phyloP scores from a whole-genome alignment of 2,113 vertebrate species.

The Erythrolamprus reginae region DNA sequence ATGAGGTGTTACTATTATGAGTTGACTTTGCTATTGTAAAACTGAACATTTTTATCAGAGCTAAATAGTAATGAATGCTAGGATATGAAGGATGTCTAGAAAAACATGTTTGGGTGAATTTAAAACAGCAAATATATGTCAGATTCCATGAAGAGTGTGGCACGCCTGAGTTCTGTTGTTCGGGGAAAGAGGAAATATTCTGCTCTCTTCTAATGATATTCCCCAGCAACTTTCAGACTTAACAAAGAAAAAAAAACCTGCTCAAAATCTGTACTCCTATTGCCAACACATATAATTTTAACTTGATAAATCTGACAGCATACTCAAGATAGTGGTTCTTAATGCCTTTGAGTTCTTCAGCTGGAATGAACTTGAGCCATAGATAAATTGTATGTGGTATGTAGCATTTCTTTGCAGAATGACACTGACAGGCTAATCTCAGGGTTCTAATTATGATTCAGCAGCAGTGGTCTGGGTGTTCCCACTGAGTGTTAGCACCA shows the following conservation, averaged over 20 bases:
- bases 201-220: not conserved
- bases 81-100: not conserved
- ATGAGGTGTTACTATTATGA: not conserved
- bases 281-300: not conserved
- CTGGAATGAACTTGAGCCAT: not conserved
- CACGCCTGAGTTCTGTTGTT: not conserved
- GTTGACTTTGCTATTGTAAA: not conserved
- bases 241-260: not conserved
- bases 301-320: not conserved
- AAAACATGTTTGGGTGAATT: not conserved
- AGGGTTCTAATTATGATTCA: not conserved
- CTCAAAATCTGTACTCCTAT: not conserved
- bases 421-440: not conserved
- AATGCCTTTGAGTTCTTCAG: not conserved
- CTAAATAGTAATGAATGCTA: not conserved
- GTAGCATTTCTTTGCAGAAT: not conserved
- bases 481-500: not conserved
- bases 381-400: not conserved
- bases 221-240: not conserved
- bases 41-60: not conserved
- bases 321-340: not conserved
- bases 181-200: not conserved
- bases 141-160: not conserved
- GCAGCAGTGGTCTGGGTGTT: slow-evolving; percentile 2
- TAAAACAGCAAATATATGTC: not conserved